Base-by-base conservation (phyloP, 2,888 invertebrate genomes). In the Melipona beecheii region DNA sequence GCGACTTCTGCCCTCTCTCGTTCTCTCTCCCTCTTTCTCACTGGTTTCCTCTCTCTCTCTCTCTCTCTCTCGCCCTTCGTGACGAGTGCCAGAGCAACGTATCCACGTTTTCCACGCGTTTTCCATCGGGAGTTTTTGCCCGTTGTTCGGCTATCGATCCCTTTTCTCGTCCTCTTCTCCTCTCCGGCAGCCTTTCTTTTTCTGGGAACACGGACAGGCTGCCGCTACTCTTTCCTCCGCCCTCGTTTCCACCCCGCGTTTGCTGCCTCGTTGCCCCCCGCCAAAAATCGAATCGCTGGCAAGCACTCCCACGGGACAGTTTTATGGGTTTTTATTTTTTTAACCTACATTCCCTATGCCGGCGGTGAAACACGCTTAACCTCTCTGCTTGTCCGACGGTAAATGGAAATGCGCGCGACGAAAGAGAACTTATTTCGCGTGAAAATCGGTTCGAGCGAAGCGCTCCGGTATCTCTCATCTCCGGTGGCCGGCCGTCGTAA, bases 111-210 rank as follows among this genome's bases (percentile, higher is more conserved):
- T 83, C 81, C 88, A 79, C 85, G 83, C 86, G 83, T 88, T 89
- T 86, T 86, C 86, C 87, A 86, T 72, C 83, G 83, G 86, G 86
- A 89, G 43, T 43, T 89, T 89, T 89, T 83, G 84, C 86, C 87
- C 90, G 87, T 91, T 91, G 90, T 91, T 91, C 92, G 90, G 87
- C 91, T 91, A 92, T 92, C 91, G 92, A 89, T 91, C 91, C 91
- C 86, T 84, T 83, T 84, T 84, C 86, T 84, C 86, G 62, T 50
- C 58, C 86, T 83, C 82, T 81, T 36, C 83, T 75, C 65, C 80
- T 52, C 50, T 31, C 9, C 68, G 60, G 58, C 62, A 19, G 21
- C 75, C 75, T 76, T 75, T 75, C 85, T 78, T 69, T 82, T 74
- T 76, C 76, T 75, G 76, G 54, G 56, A 80, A 83, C 71, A 80